phyloP scores from a whole-genome alignment of 2,113 vertebrate species.

The Dendropsophus ebraccatus region DNA sequence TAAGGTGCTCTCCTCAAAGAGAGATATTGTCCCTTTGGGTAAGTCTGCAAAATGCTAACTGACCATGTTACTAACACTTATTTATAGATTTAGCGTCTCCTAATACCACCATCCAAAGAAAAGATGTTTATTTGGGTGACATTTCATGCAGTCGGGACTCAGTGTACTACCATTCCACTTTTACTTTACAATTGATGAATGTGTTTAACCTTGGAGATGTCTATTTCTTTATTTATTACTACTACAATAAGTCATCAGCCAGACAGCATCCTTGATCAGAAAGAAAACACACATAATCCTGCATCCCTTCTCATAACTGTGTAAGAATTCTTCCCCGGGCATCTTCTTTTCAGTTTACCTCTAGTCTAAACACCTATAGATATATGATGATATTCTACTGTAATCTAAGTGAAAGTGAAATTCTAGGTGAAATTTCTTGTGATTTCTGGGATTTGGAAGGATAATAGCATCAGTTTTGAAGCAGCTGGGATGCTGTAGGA shows the following conservation, averaged over 20 bases:
- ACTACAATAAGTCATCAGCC: slow-evolving; percentile 8
- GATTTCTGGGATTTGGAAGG: background rate
- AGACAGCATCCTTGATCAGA: background rate
- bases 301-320: no score
- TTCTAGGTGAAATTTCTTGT: background rate
- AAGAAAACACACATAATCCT: background rate
- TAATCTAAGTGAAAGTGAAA: no score
- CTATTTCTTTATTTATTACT: background rate
- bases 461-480: background rate
- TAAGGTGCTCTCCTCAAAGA: no score
- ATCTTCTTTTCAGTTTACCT: no score
- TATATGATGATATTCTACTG: no score
- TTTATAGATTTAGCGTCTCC: background rate
- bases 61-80: background rate
- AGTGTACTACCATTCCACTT: background rate
- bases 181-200: slow-evolving; percentile 19
- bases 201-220: background rate
- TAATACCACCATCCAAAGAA: background rate
- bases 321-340: no score
- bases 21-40: no score
- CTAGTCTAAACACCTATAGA: no score
- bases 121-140: background rate
- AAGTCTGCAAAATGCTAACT: background rate
- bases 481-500: background rate
- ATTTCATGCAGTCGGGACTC: slow-evolving; percentile 13